phyloP scores from a whole-genome alignment of 1,140 invertebrate species.

The Sitophilus oryzae region DNA sequence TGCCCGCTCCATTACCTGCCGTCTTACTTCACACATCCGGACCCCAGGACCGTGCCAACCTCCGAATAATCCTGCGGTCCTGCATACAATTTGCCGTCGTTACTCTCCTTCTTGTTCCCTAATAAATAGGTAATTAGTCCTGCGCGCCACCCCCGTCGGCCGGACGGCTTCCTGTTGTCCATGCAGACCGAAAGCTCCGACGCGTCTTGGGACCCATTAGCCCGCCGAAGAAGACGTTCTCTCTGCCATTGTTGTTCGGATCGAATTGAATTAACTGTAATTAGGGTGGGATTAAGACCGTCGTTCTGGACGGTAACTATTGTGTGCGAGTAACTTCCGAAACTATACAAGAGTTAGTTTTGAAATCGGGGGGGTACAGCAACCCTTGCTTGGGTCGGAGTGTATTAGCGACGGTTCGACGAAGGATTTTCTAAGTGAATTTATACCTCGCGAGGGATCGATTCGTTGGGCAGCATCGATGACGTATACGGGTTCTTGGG shows the following conservation, averaged over 20 bases:
- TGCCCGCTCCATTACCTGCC: too few species aligned
- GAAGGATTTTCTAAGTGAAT: neutral
- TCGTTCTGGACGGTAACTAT: constrained; percentile 18
- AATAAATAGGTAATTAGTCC: constrained; percentile 26
- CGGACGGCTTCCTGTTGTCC: constrained; percentile 25
- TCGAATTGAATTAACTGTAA: constrained; percentile 27
- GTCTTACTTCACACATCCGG: constrained; percentile 41
- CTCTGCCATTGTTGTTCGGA: too few species aligned
- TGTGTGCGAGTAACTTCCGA: constrained; percentile 17
- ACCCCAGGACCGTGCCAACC: constrained; percentile 23
- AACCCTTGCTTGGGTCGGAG: constrained; percentile 6
- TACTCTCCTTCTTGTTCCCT: too few species aligned
- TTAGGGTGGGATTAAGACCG: constrained; percentile 24
- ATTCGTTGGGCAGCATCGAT: too few species aligned
- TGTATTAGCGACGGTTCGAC: constrained; percentile 17
- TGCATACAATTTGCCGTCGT: too few species aligned
- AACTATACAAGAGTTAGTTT: constrained; percentile 26
- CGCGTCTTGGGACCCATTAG: constrained; percentile 26
- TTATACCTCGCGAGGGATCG: too few species aligned
- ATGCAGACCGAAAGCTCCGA: too few species aligned
- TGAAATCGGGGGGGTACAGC: too few species aligned
- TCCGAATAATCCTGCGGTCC: too few species aligned
- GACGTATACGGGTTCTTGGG: too few species aligned
- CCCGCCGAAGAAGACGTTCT: too few species aligned
- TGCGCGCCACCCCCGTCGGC: constrained; percentile 13